These are phyloP conservation scores for Uromys caudimaculatus DNA, from an alignment of 2,797 vertebrate species.

Conservation along the genomic window DNA sequence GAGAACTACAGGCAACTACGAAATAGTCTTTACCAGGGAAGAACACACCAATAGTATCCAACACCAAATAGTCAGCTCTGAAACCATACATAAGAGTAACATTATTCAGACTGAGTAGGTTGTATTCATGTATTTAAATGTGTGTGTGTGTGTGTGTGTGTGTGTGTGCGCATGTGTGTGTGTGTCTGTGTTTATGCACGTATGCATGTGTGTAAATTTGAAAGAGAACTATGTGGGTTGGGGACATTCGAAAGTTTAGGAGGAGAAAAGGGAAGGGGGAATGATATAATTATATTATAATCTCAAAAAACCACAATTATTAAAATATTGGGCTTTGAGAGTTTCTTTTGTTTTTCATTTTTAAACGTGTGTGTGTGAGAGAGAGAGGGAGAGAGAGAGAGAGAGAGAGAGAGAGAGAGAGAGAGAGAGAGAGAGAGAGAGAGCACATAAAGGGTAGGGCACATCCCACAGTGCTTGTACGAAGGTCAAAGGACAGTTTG, in stretches of 20 bases:
- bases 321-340: background rate
- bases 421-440: no score
- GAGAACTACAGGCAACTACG: background rate
- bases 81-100: background rate
- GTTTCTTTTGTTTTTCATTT: background rate
- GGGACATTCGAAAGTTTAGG: background rate
- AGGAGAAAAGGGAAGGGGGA: background rate
- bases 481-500: background rate
- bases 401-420: no score
- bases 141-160: background rate
- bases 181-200: background rate
- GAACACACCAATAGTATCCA: background rate
- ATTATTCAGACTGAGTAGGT: background rate
- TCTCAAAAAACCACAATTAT: background rate
- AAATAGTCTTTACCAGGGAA: background rate
- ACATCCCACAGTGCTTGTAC: background rate
- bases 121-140: background rate
- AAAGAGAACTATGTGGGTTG: background rate
- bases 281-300: background rate
- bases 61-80: background rate
- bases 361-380: background rate
- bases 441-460: no score
- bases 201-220: background rate
- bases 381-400: no score
- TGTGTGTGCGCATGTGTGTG: no score